These are phyloP conservation scores for Anseranas semipalmata DNA, from an alignment of 2,113 vertebrate species.

Conservation along the genomic window DNA sequence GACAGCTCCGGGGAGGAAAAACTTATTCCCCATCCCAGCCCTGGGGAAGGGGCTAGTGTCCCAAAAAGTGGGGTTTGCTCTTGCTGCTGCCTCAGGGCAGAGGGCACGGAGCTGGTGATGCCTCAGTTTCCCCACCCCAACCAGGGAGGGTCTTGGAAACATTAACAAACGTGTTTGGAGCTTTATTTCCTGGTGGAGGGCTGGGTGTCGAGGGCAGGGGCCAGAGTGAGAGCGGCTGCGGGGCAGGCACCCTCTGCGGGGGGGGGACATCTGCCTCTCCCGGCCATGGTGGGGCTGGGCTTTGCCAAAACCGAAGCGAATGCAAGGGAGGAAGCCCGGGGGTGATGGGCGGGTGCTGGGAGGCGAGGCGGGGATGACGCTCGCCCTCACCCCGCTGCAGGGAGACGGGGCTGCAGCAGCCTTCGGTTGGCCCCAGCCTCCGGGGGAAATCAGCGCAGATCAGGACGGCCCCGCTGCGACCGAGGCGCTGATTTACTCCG, in stretches of 20 bases:
- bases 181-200: background rate
- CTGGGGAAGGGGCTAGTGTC: background rate
- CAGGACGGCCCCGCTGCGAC: background rate
- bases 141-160: fast-evolving
- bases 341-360: no score
- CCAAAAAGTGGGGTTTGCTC: background rate
- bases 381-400: background rate
- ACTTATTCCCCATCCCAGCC: background rate
- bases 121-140: background rate
- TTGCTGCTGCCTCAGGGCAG: background rate
- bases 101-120: background rate
- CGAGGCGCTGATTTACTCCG: fast-evolving
- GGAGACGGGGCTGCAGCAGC: background rate
- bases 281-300: fast-evolving
- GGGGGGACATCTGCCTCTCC: background rate
- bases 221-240: background rate
- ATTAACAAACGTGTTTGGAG: fast-evolving
- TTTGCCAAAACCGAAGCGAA: background rate
- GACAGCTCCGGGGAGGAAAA: background rate
- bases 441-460: background rate
- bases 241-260: fast-evolving
- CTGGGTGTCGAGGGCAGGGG: background rate
- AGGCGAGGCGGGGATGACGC: background rate
- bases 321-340: background rate
- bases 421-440: background rate